A percentile compares a stretch with the other conserved stretches of the same genome.
Conservation (phyloP, 2,888 invertebrate species). For the Beris morrisii region DNA sequence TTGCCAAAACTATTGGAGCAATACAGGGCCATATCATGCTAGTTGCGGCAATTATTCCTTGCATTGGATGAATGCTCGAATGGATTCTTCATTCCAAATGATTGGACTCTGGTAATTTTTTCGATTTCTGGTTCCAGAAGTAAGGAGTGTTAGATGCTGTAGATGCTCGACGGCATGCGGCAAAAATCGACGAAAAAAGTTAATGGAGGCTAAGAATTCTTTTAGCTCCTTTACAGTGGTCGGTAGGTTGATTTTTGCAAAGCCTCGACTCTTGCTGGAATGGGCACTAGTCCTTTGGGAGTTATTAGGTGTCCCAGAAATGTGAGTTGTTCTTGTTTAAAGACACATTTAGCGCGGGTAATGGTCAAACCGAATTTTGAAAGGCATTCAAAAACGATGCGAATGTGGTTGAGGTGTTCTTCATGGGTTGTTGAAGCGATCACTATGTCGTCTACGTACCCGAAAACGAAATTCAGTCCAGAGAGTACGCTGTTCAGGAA, state of each 20-base stretch:
- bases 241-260: neutral
- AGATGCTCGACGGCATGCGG: neutral
- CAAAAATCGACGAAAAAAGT: neutral
- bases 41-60: too few species aligned
- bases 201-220: neutral
- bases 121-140: neutral
- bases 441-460: constrained; percentile 3
- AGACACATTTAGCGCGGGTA: neutral
- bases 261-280: neutral
- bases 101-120: too few species aligned
- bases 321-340: neutral
- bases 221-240: neutral
- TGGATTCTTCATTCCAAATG: neutral
- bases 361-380: neutral
- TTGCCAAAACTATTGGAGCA: too few species aligned
- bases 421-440: neutral
- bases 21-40: too few species aligned
- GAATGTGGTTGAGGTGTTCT: neutral
- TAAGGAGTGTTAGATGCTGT: too few species aligned
- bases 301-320: constrained; percentile 6
- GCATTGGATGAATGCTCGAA: neutral
- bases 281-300: neutral
- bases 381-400: neutral
- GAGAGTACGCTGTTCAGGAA: neutral
- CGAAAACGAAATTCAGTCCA: constrained; percentile 5